Evolutionary conservation across 1,140 invertebrate genomes (phyloP).

Genomic region (Brachionus rubens): DNA sequence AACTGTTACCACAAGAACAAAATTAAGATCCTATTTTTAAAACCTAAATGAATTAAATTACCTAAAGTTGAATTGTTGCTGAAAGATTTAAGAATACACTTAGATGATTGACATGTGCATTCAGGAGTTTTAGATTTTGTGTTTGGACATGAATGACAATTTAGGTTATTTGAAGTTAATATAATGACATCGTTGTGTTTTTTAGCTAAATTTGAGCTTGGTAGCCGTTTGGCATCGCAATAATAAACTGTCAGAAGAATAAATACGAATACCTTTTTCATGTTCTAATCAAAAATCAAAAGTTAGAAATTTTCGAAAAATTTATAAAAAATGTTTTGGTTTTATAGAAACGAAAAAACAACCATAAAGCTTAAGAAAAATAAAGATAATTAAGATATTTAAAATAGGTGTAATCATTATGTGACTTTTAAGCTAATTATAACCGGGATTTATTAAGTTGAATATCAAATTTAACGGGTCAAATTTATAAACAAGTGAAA

Average conservation of each 20-base stretch:
- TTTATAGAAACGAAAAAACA: too few relatives aligned
- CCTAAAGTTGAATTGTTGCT: constrained; percentile 31
- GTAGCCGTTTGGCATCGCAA: neutral
- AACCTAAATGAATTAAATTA: neutral
- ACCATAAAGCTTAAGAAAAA: too few relatives aligned
- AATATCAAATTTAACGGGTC: too few relatives aligned
- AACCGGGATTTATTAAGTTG: too few relatives aligned
- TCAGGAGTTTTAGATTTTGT: constrained; percentile 9
- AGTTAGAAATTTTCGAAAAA: neutral
- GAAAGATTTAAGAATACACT: constrained; percentile 26
- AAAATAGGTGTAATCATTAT: too few relatives aligned
- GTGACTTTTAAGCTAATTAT: too few relatives aligned
- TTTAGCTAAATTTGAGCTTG: neutral
- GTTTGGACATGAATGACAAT: constrained; percentile 14
- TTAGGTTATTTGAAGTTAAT: constrained; percentile 35
- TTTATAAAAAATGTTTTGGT: neutral
- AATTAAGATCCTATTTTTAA: neutral
- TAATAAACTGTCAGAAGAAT: neutral
- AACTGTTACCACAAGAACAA: neutral
- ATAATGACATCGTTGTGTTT: constrained; percentile 25
- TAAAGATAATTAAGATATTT: too few relatives aligned
- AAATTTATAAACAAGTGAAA: too few relatives aligned
- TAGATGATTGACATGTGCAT: constrained; percentile 43
- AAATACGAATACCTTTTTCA: neutral
- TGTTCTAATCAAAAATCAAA: neutral